phyloP scores from a whole-genome alignment of 2,797 vertebrate genomes.

The Danionella dracula region DNA sequence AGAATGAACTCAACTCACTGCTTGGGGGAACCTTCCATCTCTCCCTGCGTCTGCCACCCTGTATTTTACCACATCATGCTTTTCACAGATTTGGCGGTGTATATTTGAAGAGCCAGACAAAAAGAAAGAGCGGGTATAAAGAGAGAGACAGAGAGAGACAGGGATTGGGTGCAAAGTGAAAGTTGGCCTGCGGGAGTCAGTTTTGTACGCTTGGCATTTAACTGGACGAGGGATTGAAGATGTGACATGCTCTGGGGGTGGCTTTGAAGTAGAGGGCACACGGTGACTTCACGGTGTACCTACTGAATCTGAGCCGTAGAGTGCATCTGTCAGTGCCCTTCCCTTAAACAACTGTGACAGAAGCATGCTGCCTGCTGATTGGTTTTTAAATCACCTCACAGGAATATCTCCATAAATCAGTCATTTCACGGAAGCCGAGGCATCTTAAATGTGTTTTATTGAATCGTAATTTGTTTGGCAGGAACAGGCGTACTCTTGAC shows the following conservation, averaged over 20 bases:
- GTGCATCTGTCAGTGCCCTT: background rate
- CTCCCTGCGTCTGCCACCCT: slow-evolving; percentile 56
- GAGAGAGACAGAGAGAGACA: no score
- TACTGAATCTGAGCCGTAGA: background rate
- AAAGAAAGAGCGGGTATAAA: slow-evolving; percentile 49
- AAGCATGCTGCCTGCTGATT: background rate
- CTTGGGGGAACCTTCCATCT: background rate
- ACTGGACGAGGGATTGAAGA: slow-evolving; percentile 54
- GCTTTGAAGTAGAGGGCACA: slow-evolving; percentile 66
- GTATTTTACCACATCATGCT: slow-evolving; percentile 69
- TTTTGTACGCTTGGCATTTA: slow-evolving; percentile 57
- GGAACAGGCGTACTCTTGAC: background rate
- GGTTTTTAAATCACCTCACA: background rate
- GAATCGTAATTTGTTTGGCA: slow-evolving; percentile 19
- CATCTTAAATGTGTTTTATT: slow-evolving; percentile 17
- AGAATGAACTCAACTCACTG: slow-evolving; percentile 13
- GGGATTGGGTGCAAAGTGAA: slow-evolving; percentile 26
- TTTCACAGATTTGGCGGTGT: slow-evolving; percentile 62
- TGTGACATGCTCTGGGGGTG: slow-evolving; percentile 64
- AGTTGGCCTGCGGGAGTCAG: slow-evolving; percentile 61
- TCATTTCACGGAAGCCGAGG: slow-evolving; percentile 9
- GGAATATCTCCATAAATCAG: background rate
- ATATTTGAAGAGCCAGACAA: slow-evolving; percentile 67
- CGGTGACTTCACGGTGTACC: background rate
- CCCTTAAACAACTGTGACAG: background rate